Base-by-base conservation (phyloP, 2,797 vertebrate species). In the Erpetoichthys calabaricus region DNA sequence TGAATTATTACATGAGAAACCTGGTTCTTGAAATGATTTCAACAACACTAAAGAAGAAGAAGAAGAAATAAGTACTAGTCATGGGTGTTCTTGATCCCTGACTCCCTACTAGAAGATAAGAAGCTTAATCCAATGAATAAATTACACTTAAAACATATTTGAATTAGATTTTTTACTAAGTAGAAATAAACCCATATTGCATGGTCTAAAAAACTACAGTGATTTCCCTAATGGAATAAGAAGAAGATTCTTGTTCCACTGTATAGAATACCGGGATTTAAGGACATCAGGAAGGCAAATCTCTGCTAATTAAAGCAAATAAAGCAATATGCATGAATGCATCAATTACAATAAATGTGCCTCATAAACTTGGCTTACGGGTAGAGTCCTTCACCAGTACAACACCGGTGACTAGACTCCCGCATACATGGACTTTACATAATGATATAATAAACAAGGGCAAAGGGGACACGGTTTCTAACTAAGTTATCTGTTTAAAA, bases 301-400 rank as follows among this genome's bases (percentile, higher is more conserved):
- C 51, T 6, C 4, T 9, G n/a, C 7, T 7, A 10, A 5, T 52
- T 54, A 53, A 42, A 43, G 46, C 10, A 56, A 51, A 51, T 10
- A 45, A 55, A 60, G 44, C 6, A 49, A 49, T 49, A 49, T 49
- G 5, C 47, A 7, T 49, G 57, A 60, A 44, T 59, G 56, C 53
- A 60, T 47, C 53, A 55, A 59, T 73, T 74, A 68, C 66, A 74
- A 79, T 74, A 74, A 75, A 63, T 49, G 42, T 45, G 64, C 58
- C 64, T 65, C 62, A 67, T 63, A 67, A 68, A 67, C 64, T 62
- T 57, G 58, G 58, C 59, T 25, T 25, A 25, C 25, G 25, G 25
- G 25, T 25, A 25, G 25, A 25, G 25, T 25, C 25, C 25, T 25
- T 25, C 25, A 25, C 25, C 25, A 25, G 25, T 25, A 25, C 25